Evolutionary conservation across 1,140 invertebrate genomes (phyloP).

Genomic region (Cydia amplana): DNA sequence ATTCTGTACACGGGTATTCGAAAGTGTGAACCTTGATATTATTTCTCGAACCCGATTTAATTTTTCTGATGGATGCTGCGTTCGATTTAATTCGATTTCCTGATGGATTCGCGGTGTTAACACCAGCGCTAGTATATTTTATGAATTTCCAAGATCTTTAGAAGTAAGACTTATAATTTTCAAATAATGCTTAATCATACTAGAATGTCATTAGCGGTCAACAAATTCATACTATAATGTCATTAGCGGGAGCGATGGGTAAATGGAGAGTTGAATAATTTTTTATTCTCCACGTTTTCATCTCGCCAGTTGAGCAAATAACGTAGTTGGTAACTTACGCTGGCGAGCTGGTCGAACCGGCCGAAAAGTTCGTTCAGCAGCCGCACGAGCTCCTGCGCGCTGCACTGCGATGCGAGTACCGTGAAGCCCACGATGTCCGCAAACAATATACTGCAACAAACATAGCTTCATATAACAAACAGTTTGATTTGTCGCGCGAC

Average conservation of each 20-base stretch:
- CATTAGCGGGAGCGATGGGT: no score
- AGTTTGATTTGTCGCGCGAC: neutral
- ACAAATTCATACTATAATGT: no score
- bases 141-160: neutral
- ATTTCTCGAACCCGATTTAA: neutral
- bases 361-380: conserved; percentile 97
- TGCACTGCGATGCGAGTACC: conserved; percentile 91
- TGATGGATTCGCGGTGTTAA: conserved; percentile 19
- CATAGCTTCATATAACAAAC: neutral
- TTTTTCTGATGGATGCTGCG: conserved; percentile 19
- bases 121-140: neutral
- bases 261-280: no score
- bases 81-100: conserved; percentile 7
- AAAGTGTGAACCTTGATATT: conserved; percentile 3
- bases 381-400: conserved; percentile 87
- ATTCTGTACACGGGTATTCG: neutral
- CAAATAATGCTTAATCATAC: no score
- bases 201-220: no score
- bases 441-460: conserved; percentile 90
- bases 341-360: conserved; percentile 94
- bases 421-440: conserved; percentile 98
- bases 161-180: no score
- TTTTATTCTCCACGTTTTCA: no score
- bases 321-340: conserved; percentile 80
- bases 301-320: neutral